Evolutionary conservation across 2,113 vertebrate genomes (phyloP).

Genomic region (Ceyx cyanopectus): DNA sequence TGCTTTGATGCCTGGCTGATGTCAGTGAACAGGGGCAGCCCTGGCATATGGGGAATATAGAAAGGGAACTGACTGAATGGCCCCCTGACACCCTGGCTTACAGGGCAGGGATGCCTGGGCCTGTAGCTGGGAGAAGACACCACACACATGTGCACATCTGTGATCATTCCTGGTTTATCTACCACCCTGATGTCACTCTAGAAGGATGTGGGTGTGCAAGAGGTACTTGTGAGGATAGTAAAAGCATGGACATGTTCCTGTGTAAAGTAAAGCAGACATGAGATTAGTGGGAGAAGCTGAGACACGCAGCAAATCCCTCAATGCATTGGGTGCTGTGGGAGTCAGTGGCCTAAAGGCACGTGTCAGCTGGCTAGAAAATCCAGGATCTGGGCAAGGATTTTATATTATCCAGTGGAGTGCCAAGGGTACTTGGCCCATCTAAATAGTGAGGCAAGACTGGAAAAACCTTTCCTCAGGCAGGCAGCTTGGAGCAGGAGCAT

Average conservation of each 20-base stretch:
- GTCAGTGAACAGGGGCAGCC: background rate
- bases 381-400: fast-evolving
- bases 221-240: background rate
- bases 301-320: fast-evolving
- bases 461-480: background rate
- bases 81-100: background rate
- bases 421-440: background rate
- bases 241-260: background rate
- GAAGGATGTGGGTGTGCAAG: background rate
- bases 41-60: background rate
- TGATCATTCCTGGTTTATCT: background rate
- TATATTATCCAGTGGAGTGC: background rate
- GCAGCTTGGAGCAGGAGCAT: background rate
- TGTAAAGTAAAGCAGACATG: background rate
- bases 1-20: background rate
- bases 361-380: background rate
- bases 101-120: background rate
- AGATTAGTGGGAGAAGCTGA: background rate
- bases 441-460: background rate
- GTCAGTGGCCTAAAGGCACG: background rate
- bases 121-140: background rate
- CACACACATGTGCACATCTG: fast-evolving
- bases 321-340: background rate
- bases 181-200: background rate
- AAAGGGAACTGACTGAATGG: background rate